A percentile compares a stretch with the other conserved stretches of the same genome.
These are phyloP conservation scores for Neosalanx taihuensis DNA, from an alignment of 2,797 vertebrate genomes.

Conservation along the genomic window DNA sequence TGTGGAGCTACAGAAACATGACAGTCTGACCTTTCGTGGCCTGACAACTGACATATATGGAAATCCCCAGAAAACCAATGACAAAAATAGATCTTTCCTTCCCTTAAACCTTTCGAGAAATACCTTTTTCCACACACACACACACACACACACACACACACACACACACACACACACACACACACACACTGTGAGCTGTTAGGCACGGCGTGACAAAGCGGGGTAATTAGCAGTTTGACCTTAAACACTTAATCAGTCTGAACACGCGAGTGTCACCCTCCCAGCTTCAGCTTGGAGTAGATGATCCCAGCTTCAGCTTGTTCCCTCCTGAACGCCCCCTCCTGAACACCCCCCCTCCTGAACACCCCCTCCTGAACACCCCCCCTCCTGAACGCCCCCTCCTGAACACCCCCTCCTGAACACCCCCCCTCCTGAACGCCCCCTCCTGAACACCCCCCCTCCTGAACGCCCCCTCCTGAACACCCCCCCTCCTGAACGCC, in stretches of 20 bases:
- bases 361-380: too few species aligned
- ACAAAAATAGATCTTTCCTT: constrained; percentile 7
- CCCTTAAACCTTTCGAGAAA: constrained; percentile 2
- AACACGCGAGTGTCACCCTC: constrained; percentile 58
- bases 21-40: constrained; percentile 6
- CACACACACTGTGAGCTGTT: constrained; percentile 45
- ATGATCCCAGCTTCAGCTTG: constrained; percentile 22
- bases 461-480: too few species aligned
- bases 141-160: constrained; percentile 11
- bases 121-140: not conserved
- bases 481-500: too few species aligned
- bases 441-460: too few species aligned
- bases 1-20: not conserved
- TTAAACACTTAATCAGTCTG: constrained; percentile 67
- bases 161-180: constrained; percentile 11
- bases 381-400: too few species aligned
- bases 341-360: constrained; percentile 51
- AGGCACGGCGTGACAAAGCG: constrained; percentile 56
- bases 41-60: constrained; percentile 3
- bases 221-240: constrained; percentile 68
- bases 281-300: constrained; percentile 34
- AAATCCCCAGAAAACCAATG: constrained; percentile 4
- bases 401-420: too few species aligned
- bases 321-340: constrained; percentile 27
- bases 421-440: too few species aligned